Evolutionary conservation across 2,797 vertebrate species (phyloP).

Genomic region (Lithobates pipiens): DNA sequence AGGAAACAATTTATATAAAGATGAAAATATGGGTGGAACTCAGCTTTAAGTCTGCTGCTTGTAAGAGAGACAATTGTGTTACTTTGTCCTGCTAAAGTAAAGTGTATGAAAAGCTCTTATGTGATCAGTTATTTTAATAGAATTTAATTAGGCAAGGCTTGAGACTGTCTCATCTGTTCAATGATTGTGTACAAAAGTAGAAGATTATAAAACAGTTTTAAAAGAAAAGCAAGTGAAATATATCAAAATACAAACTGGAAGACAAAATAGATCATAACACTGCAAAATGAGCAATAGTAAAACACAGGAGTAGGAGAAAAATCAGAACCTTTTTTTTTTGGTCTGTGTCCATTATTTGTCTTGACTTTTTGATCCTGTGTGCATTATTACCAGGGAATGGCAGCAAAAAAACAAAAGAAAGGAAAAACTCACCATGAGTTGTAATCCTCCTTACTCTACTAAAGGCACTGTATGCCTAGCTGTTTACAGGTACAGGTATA

Average conservation of each 20-base stretch:
- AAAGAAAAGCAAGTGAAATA: neutral
- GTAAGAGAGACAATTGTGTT: constrained; percentile 12
- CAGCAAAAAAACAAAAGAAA: no score
- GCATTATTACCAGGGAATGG: no score
- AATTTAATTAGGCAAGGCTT: constrained; percentile 34
- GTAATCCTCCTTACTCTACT: no score
- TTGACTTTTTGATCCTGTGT: no score
- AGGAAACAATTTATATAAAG: no score
- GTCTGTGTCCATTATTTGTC: no score
- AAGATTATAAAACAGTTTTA: neutral
- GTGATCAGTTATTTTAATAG: constrained; percentile 33
- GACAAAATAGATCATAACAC: neutral
- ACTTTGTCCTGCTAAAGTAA: constrained; percentile 13
- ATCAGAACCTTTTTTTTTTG: no score
- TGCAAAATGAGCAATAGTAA: neutral
- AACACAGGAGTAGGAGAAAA: neutral
- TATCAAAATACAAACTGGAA: neutral
- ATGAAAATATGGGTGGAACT: no score
- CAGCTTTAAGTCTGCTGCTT: neutral
- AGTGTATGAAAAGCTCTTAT: constrained; percentile 24
- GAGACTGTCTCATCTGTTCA: constrained; percentile 24
- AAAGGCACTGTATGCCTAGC: no score
- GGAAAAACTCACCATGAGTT: no score
- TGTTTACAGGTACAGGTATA: no score
- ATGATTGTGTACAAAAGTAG: constrained; percentile 4